Base-by-base conservation (phyloP, 2,797 vertebrate genomes). In the Dicrostonyx torquatus region DNA sequence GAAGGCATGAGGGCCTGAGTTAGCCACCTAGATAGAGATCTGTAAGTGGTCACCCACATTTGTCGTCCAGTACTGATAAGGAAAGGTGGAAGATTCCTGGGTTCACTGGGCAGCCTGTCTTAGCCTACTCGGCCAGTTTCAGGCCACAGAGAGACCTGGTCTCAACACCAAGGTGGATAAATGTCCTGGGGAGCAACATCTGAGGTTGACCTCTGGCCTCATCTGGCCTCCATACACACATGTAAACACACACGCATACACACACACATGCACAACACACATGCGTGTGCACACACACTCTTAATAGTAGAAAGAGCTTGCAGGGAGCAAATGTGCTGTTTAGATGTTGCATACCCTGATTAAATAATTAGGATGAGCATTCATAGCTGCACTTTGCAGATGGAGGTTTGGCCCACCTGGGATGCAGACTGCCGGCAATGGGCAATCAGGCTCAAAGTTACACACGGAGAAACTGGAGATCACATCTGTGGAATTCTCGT, bases 201-300 rank as follows among this genome's bases (percentile, higher is more conserved):
- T 37, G 48, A 53, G 53, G 64, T 50, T 85, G 31, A 68, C 18
- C 62, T 68, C 43, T n/a, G 22, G 22, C 31, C 60, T 85, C 29
- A 13, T 66, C 43, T 66, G 43, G 20, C 22, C 13, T 86, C 22
- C 24, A 31, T n/a, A 55, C 5, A 55, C 15, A 29, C 18, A 26
- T 8, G 55, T 9, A 37, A 14, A 70, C 34, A 37, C 3, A 22
- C 26, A 20, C 6, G 34, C 4, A 22, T 17, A 53, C 40, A 5
- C n/a, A 64, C 37, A n/a, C 26, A 24, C 29, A 20, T 5, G 34
- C 8, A 24, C 18, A 48, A 40, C 70, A 24, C 20, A 43, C 70
- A 26, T 11, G 7, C 4, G 6, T 4, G n/a, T 6, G 29, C 2
- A 20, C 14, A 31, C 43, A 84, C 8, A n/a, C 17, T 6, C 5